Conservation (phyloP, 2,113 vertebrate species). For the Abramis brama region DNA sequence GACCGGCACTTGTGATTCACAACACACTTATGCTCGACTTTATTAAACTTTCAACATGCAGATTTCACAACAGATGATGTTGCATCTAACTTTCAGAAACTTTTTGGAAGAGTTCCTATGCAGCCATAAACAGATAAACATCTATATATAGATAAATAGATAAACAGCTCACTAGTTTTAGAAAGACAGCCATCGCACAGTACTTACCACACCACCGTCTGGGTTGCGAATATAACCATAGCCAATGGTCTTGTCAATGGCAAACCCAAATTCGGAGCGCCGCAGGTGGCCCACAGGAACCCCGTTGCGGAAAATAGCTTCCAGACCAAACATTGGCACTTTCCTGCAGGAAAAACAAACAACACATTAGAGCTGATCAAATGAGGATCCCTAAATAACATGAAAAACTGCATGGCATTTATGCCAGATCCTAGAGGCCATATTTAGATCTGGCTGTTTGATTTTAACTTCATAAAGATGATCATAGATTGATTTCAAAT, state of each 20-base stretch:
- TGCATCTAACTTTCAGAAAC: not conserved
- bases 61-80: too few relatives aligned
- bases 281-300: slow-evolving; percentile 87
- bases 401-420: not conserved
- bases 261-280: slow-evolving; percentile 87
- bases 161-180: not conserved
- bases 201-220: slow-evolving; percentile 82
- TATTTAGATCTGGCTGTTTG: not conserved
- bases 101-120: not conserved
- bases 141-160: not conserved
- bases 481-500: not conserved
- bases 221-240: slow-evolving; percentile 91
- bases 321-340: slow-evolving; percentile 92
- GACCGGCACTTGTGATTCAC: too few relatives aligned
- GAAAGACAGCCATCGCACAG: not conserved
- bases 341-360: slow-evolving; percentile 74
- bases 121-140: not conserved
- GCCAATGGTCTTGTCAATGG: slow-evolving; percentile 87
- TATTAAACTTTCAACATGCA: too few relatives aligned
- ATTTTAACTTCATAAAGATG: not conserved
- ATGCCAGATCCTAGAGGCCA: not conserved
- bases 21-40: too few relatives aligned
- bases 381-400: not conserved
- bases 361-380: not conserved
- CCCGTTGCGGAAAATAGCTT: slow-evolving; percentile 88